phyloP scores from a whole-genome alignment of 37 sponge, comb jelly and placozoan species.

The Theonella swinhoei region DNA sequence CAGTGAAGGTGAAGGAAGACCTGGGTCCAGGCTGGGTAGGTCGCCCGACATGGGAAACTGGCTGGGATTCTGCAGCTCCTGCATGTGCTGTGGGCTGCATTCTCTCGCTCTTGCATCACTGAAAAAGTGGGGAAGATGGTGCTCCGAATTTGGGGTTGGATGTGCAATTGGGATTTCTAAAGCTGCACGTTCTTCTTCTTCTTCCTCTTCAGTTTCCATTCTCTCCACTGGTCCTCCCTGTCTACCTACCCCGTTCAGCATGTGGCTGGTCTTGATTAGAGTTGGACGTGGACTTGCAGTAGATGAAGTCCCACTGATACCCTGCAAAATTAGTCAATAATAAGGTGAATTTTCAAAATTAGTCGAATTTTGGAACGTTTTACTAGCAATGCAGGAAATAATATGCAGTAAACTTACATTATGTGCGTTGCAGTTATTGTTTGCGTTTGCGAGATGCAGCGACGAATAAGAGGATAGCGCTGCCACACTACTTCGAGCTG shows the following conservation, averaged over 20 bases:
- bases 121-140: too few relatives aligned
- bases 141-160: neutral
- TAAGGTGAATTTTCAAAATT: too few relatives aligned
- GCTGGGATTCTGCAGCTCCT: neutral
- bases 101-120: neutral
- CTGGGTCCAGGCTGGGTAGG: neutral
- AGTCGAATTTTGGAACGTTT: too few relatives aligned
- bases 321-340: neutral
- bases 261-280: neutral
- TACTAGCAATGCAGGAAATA: too few relatives aligned
- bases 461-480: too few relatives aligned
- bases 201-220: neutral
- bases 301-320: neutral
- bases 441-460: slow-evolving; percentile 12
- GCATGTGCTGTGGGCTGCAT: neutral
- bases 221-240: neutral
- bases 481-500: too few relatives aligned
- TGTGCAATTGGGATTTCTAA: neutral
- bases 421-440: slow-evolving; percentile 25
- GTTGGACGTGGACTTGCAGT: neutral
- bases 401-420: neutral
- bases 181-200: neutral
- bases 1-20: slow-evolving; percentile 1
- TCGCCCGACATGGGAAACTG: slow-evolving; percentile 15
- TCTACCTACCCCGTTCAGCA: neutral